These are phyloP conservation scores for Montipora efflorescens DNA, from an alignment of 64 coral and sea anemone genomes.

Conservation along the genomic window DNA sequence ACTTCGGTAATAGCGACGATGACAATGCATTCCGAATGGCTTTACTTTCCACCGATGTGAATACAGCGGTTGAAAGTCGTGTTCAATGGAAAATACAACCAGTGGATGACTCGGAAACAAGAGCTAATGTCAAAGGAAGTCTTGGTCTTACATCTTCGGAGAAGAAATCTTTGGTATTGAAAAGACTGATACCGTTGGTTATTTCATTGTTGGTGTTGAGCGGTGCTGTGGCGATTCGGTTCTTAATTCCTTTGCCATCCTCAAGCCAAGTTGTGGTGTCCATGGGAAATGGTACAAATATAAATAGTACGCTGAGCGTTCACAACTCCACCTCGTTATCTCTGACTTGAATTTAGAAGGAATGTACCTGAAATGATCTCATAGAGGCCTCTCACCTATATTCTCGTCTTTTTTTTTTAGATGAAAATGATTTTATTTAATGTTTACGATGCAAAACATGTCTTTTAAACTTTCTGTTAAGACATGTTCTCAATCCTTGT, in stretches of 20 bases:
- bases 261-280: background rate
- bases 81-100: background rate
- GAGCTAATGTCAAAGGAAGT: background rate
- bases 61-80: background rate
- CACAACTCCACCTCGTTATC: no score
- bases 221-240: conserved; percentile 15
- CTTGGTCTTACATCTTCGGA: background rate
- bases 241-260: conserved; percentile 48
- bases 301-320: no score
- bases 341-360: no score
- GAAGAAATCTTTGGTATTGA: conserved; percentile 5
- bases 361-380: no score
- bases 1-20: background rate
- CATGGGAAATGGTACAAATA: no score
- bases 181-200: conserved; percentile 31
- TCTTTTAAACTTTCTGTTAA: no score
- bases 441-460: no score
- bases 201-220: conserved; percentile 45
- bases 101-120: background rate
- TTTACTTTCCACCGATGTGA: background rate
- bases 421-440: no score
- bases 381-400: no score
- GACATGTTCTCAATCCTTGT: no score
- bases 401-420: no score
- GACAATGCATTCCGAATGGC: background rate